Evolutionary conservation across 1,140 invertebrate genomes (phyloP).

Genomic region (Physella acuta): DNA sequence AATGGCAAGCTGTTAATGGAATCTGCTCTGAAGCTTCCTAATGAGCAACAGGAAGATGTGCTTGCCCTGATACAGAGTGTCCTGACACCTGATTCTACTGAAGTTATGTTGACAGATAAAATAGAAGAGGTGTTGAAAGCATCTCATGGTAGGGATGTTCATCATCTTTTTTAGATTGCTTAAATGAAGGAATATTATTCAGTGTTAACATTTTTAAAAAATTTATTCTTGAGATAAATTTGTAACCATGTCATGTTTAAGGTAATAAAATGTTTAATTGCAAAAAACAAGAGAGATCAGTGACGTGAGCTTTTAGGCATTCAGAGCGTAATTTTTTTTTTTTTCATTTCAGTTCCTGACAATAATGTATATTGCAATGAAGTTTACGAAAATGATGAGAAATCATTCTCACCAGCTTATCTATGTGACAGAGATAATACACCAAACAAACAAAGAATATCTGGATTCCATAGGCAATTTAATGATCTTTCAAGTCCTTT

Average conservation of each 20-base stretch:
- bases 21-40: background rate
- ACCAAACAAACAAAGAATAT: background rate
- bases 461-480: background rate
- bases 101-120: slow-evolving; percentile 11
- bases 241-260: no score
- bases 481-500: background rate
- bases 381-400: background rate
- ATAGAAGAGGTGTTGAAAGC: slow-evolving; percentile 4
- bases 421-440: background rate
- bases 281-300: no score
- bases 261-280: no score
- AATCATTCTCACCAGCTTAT: background rate
- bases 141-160: no score
- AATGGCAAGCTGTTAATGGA: slow-evolving; percentile 3
- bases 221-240: no score
- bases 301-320: no score
- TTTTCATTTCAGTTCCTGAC: no score
- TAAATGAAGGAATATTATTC: no score
- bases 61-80: slow-evolving; percentile 8
- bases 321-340: no score
- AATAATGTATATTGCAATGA: no score
- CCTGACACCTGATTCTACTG: slow-evolving; percentile 2
- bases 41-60: slow-evolving; percentile 1
- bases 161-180: no score
- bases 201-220: no score